Percentiles rank a stretch among this genome's conserved stretches.
Evolutionary conservation across 2,888 invertebrate species (phyloP).

Genomic region (Tineola bisselliella): DNA sequence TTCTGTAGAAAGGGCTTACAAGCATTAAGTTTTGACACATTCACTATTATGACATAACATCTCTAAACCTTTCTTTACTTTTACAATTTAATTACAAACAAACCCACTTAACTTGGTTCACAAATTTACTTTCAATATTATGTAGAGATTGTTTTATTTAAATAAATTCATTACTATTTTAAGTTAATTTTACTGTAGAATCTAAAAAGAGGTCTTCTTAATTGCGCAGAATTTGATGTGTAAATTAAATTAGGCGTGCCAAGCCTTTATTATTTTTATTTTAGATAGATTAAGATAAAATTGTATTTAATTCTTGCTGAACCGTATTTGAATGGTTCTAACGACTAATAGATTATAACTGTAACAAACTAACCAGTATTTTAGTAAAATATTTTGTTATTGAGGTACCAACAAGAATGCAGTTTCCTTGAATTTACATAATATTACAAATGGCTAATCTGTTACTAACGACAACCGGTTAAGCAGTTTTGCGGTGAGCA

Average conservation of each 20-base stretch:
- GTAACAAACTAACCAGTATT: not conserved
- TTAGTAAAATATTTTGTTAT: not conserved
- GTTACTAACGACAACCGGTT: not conserved
- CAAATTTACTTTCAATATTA: no score
- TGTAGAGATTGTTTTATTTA: no score
- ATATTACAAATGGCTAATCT: not conserved
- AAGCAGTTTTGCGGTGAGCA: not conserved
- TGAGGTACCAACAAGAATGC: not conserved
- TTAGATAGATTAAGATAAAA: no score
- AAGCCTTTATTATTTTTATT: no score
- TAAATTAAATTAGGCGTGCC: no score
- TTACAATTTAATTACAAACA: not conserved
- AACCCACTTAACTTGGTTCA: not conserved
- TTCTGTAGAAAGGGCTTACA: not conserved
- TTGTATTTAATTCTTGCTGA: no score
- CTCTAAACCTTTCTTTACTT: not conserved
- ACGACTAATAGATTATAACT: no score
- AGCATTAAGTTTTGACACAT: not conserved
- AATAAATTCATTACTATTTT: no score
- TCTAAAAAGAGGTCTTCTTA: no score
- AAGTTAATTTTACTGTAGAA: no score
- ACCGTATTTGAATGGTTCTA: no score
- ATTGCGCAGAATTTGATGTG: no score
- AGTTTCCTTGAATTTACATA: not conserved
- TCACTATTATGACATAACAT: conserved; percentile 1